Evolutionary conservation across 23 tunicate genomes (phyloP), one percentile per base, ranked within the genome.

Genomic region (Clavelina lepadiformis): DNA sequence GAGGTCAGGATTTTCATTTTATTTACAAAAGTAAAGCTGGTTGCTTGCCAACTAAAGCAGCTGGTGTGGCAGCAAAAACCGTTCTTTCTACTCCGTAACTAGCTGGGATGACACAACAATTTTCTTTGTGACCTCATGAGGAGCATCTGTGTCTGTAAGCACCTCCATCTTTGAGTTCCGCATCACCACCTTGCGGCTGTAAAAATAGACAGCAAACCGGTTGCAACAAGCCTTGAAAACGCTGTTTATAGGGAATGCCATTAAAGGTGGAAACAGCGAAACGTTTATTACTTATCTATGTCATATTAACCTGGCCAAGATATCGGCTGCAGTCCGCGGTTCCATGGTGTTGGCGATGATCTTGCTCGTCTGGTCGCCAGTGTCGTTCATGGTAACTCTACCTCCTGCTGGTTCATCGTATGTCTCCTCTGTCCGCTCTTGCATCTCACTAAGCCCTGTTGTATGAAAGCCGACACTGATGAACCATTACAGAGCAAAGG

Each of bases 391-490:
- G 6, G 82, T 82, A n/a, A 56, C 61, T 69, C 95, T 53, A 6
- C 95, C 95, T 25, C 86, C 82, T 1, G 95, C 70, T 38, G 95
- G 95, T 46, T 86, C 95, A 69, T 78, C 95, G 64, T 86, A 86
- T 30, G 95, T 86, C 32, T 86, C 95, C n/a, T n/a, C n/a, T n/a
- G n/a, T n/a, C n/a, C n/a, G n/a, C n/a, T n/a, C n/a, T n/a, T n/a
- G n/a, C n/a, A n/a, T n/a, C n/a, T n/a, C n/a, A n/a, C n/a, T n/a
- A n/a, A n/a, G n/a, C n/a, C n/a, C n/a, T n/a, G n/a, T n/a, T n/a
- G n/a, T n/a, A n/a, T n/a, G n/a, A n/a, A n/a, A n/a, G n/a, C n/a
- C n/a, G n/a, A n/a, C n/a, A n/a, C n/a, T n/a, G n/a, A n/a, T n/a
- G n/a, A n/a, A n/a, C n/a, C n/a, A n/a, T n/a, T n/a, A n/a, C n/a